phyloP scores from a whole-genome alignment of 2,797 vertebrate species.

The Poeciliopsis presidionis region DNA sequence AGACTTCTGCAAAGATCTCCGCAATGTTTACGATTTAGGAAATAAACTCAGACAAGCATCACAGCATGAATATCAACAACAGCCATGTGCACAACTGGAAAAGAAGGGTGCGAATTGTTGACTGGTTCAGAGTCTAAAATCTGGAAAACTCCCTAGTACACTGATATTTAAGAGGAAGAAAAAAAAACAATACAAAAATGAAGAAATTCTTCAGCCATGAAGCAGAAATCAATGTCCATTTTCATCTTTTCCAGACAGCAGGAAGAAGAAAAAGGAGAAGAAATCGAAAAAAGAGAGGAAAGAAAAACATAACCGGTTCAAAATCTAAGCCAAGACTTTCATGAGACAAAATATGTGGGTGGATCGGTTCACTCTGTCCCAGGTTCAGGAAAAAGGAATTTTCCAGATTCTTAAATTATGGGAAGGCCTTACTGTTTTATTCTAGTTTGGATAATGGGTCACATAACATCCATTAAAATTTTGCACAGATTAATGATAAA shows the following conservation, averaged over 20 bases:
- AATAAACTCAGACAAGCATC: not conserved
- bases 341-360: slow-evolving; percentile 62
- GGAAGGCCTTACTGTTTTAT: slow-evolving; percentile 26
- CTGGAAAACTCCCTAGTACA: slow-evolving; percentile 41
- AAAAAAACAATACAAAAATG: not conserved
- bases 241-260: slow-evolving; percentile 50
- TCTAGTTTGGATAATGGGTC: not conserved
- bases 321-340: slow-evolving; percentile 46
- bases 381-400: slow-evolving; percentile 43
- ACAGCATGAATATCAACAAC: slow-evolving; percentile 37
- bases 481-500: slow-evolving; percentile 15
- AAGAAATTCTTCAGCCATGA: slow-evolving; percentile 46
- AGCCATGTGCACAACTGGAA: slow-evolving; percentile 33
- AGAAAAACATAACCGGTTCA: slow-evolving; percentile 39
- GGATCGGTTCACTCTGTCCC: slow-evolving; percentile 40
- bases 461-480: not conserved
- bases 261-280: slow-evolving; percentile 49
- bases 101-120: slow-evolving; percentile 60
- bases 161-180: slow-evolving; percentile 18
- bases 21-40: not conserved
- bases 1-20: not conserved
- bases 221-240: slow-evolving; percentile 47
- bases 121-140: slow-evolving; percentile 54
- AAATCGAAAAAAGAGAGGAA: slow-evolving; percentile 26
- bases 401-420: slow-evolving; percentile 47